Evolutionary conservation across 2,113 vertebrate species (phyloP).

Genomic region (Platichthys flesus): DNA sequence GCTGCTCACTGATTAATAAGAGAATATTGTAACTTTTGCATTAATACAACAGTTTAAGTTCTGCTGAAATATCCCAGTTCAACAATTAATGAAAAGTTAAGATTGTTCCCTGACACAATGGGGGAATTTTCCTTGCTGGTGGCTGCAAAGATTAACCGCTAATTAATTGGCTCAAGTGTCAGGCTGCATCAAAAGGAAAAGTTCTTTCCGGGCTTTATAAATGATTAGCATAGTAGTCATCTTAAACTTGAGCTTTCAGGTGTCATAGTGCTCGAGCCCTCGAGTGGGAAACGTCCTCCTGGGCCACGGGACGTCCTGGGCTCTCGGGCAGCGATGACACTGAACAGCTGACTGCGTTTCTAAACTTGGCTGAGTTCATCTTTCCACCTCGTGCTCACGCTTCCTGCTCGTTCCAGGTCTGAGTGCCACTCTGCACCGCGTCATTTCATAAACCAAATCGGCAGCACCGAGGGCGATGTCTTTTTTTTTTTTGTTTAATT

Average conservation of each 20-base stretch:
- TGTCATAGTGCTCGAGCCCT: constrained; percentile 12
- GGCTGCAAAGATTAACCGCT: neutral
- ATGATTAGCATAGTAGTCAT: constrained; percentile 24
- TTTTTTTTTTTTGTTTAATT: neutral
- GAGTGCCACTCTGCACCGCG: neutral
- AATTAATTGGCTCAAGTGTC: constrained; percentile 27
- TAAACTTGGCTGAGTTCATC: constrained; percentile 13
- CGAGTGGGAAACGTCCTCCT: constrained; percentile 9
- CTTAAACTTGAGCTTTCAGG: constrained; percentile 16
- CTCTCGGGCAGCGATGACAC: too few relatives aligned
- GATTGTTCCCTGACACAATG: neutral
- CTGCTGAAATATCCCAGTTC: neutral
- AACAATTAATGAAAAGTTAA: neutral
- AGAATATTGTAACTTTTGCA: too few relatives aligned
- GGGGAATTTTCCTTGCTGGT: neutral
- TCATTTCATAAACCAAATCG: constrained; percentile 13
- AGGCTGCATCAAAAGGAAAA: neutral
- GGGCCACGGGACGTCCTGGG: neutral
- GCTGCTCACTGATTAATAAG: too few relatives aligned
- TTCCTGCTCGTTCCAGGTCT: neutral
- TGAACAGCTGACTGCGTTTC: neutral
- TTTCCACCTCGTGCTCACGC: neutral
- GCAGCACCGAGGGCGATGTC: neutral
- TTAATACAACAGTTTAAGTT: too few relatives aligned
- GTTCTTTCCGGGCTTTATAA: neutral